Conservation (phyloP, 2,888 invertebrate genomes). For the Lamellibrachia satsuma region DNA sequence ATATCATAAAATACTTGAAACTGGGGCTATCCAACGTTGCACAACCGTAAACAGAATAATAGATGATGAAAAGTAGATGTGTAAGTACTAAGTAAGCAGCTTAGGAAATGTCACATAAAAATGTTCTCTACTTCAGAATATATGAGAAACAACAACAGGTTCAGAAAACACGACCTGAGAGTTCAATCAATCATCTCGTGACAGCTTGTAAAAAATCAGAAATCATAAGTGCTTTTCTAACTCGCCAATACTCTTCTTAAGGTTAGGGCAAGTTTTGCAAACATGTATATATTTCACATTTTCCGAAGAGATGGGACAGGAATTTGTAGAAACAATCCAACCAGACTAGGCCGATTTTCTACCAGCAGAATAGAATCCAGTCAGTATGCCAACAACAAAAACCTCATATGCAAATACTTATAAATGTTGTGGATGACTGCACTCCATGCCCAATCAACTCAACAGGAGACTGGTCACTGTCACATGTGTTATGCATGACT, state of each 20-base stretch:
- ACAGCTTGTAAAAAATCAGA: neutral
- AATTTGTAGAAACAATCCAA: neutral
- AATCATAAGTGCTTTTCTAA: neutral
- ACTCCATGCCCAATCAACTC: neutral
- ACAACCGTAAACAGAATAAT: neutral
- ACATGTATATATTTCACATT: neutral
- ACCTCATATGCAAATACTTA: neutral
- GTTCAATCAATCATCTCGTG: neutral
- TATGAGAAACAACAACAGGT: neutral
- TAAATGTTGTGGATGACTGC: neutral
- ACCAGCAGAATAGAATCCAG: neutral
- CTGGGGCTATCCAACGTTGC: too few species aligned
- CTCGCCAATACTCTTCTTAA: neutral
- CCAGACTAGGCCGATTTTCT: neutral
- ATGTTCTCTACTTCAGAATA: neutral
- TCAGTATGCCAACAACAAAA: neutral
- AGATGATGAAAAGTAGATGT: neutral
- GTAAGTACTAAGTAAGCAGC: neutral
- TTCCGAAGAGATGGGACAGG: neutral
- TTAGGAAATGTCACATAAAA: neutral
- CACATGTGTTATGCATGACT: neutral
- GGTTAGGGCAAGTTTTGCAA: neutral
- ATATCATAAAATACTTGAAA: too few species aligned
- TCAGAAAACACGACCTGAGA: neutral
- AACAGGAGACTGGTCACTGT: neutral